phyloP scores from a whole-genome alignment of 2,888 invertebrate genomes.

The Netelia fuscicornis region DNA sequence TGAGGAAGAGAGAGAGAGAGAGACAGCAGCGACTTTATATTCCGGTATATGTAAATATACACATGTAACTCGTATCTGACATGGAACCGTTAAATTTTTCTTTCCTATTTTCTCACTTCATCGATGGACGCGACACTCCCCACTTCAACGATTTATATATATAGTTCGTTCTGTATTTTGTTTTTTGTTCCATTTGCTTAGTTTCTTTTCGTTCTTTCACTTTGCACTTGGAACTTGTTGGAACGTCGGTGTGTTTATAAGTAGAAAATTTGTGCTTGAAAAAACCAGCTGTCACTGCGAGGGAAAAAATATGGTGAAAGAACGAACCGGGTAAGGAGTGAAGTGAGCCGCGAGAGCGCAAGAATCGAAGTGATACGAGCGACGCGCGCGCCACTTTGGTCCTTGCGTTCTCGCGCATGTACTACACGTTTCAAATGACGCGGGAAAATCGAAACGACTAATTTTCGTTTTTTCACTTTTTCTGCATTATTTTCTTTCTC shows the following conservation, averaged over 20 bases:
- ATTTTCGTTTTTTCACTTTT: constrained; percentile 1
- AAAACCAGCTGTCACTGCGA: constrained; percentile 12
- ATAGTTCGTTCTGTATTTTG: constrained; percentile 45
- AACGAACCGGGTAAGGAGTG: constrained; percentile 7
- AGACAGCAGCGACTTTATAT: background rate
- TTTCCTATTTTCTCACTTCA: background rate
- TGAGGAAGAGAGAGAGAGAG: background rate
- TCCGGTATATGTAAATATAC: background rate
- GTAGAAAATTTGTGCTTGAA: constrained; percentile 54
- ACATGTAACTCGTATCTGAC: background rate
- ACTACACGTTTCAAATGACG: background rate
- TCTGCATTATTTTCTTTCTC: constrained; percentile 18
- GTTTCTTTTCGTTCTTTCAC: constrained; percentile 9
- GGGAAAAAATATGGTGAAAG: background rate
- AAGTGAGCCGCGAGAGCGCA: background rate
- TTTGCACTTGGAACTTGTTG: background rate
- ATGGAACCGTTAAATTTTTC: background rate
- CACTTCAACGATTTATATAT: background rate
- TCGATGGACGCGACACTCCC: background rate
- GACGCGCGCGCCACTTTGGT: background rate
- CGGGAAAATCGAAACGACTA: background rate
- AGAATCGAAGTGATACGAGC: background rate
- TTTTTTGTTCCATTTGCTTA: constrained; percentile 37
- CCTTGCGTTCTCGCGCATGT: background rate
- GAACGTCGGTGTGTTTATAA: background rate